These are phyloP conservation scores for Hymenopus coronatus DNA, from an alignment of 2,888 invertebrate genomes.

Conservation along the genomic window DNA sequence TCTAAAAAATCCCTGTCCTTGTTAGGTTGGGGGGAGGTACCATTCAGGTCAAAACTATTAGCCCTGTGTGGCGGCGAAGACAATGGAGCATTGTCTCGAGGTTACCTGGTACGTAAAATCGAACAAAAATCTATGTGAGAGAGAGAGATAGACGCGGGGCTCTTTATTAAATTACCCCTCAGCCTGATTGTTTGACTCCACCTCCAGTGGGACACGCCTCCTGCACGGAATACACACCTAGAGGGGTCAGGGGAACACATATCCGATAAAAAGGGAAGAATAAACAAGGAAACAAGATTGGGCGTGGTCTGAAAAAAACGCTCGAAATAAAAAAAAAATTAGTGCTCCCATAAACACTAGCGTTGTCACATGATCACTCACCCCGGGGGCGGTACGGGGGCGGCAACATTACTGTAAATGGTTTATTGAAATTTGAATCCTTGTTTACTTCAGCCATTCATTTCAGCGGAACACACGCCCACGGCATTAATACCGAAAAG, in stretches of 20 bases:
- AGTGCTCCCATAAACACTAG: conserved; percentile 21
- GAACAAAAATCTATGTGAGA: neutral
- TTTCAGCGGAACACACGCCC: neutral
- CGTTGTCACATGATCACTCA: conserved; percentile 21
- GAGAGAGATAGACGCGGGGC: neutral
- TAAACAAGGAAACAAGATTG: conserved; percentile 21
- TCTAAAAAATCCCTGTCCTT: neutral
- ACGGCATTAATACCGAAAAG: conserved; percentile 7
- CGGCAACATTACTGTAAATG: conserved; percentile 16
- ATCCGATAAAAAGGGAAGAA: neutral
- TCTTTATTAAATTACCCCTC: conserved; percentile 25
- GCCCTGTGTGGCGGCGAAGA: neutral
- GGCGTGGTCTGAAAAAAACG: conserved; percentile 6
- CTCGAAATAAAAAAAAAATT: conserved; percentile 8
- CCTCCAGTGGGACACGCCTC: conserved; percentile 9
- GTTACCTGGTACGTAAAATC: neutral
- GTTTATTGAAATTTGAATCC: conserved; percentile 19
- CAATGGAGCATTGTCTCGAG: neutral
- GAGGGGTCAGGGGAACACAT: neutral
- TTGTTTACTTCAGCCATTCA: conserved; percentile 16
- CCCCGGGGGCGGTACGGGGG: neutral
- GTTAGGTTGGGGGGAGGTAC: neutral
- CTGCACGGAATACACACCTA: neutral
- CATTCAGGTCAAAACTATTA: neutral
- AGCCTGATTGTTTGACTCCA: conserved; percentile 14